Evolutionary conservation across 2,888 invertebrate genomes (phyloP).

Genomic region (Acanthosoma haemorrhoidale): DNA sequence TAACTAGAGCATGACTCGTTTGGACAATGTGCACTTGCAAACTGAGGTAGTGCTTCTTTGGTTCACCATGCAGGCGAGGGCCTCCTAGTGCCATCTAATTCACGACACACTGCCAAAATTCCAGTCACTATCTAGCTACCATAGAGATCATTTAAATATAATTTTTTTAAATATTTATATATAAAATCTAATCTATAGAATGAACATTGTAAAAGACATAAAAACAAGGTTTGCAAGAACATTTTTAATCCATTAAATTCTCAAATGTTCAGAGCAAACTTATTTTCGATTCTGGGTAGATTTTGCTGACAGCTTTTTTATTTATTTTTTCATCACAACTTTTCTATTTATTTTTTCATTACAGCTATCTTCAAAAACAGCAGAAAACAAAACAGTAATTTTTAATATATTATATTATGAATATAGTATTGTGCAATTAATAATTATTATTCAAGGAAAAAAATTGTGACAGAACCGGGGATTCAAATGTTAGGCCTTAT

Average conservation of each 20-base stretch:
- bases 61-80: conserved; percentile 28
- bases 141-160: neutral
- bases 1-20: conserved; percentile 14
- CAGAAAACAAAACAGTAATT: no score
- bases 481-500: no score
- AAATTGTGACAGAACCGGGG: no score
- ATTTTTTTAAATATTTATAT: no score
- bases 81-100: conserved; percentile 19
- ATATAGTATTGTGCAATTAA: no score
- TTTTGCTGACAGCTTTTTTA: neutral
- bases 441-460: no score
- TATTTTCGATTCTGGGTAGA: no score
- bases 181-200: neutral
- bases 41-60: conserved; percentile 18
- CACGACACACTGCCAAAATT: conserved; percentile 9
- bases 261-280: neutral
- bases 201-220: neutral
- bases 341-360: no score
- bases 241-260: neutral
- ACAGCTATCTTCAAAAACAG: no score
- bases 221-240: no score
- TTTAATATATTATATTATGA: no score
- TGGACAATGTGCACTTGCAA: conserved; percentile 21
- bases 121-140: conserved; percentile 7
- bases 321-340: no score